Base-by-base conservation (phyloP, 2,113 vertebrate species). In the Misgurnus anguillicaudatus region DNA sequence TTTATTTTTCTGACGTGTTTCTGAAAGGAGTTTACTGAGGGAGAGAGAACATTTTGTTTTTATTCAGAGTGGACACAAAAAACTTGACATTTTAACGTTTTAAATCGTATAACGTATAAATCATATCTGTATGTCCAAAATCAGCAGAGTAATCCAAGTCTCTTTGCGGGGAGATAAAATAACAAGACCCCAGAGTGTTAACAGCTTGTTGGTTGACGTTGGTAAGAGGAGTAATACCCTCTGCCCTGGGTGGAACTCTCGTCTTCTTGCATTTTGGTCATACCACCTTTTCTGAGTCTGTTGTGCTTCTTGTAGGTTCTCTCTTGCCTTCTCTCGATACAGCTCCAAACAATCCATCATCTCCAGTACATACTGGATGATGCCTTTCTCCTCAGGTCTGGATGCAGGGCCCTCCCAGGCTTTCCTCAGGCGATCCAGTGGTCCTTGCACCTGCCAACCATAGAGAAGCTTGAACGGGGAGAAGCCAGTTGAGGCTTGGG, bases 371-470 rank as follows among this genome's bases (percentile, higher is more conserved):
- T 47, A 68, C 42, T 48, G 42, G 2, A 48, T 2, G 1, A 68
- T 48, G 19, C 10, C 42, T 47, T 47, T 67, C 42, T 67, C 36
- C 38, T 62, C 39, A 0, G 4, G 9, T 6, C 38, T 42, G 6
- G 63, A n/a, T 17, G 6, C 17, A 41, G 63, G 39, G 16, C 17
- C 16, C 63, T 36, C 11, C 61, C 61, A 64, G 11, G 11, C 36
- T 11, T 87, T 88, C 89, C 89, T 87, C 86, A 47, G 78, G 80
- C 81, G 87, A 3, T 61, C 58, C 58, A 61, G 9, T 5, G 58
- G 58, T 61, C 58, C 66, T 11, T 68, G 41, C 9, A 71, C 41
- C 5, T 63, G 38, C 60, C 74, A 65, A 1, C 61, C 76, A 60
- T 67, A 68, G 7, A 69, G 11, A 1, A 69, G 51, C 41, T 78